phyloP scores from a whole-genome alignment of 2,113 vertebrate genomes.

The Ptilorrhoa leucosticta region DNA sequence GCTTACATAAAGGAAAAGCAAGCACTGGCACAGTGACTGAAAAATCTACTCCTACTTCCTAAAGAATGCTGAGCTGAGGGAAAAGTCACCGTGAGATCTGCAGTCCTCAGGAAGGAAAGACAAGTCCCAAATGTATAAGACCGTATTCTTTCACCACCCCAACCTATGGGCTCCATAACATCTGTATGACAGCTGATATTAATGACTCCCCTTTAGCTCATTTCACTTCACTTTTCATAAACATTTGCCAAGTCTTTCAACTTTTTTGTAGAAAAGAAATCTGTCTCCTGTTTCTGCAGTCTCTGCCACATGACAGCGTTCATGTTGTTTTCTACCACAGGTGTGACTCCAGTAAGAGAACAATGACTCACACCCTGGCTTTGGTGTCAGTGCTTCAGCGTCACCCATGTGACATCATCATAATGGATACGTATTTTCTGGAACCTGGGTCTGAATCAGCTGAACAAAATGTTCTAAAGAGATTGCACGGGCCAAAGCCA shows the following conservation, averaged over 20 bases:
- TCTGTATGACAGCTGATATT: background rate
- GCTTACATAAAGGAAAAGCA: slow-evolving; percentile 22
- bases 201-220: background rate
- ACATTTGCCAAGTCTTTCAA: background rate
- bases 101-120: background rate
- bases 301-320: background rate
- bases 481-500: background rate
- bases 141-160: background rate
- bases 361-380: background rate
- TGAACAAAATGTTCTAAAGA: background rate
- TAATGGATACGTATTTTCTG: background rate
- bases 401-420: background rate
- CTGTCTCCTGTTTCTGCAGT: background rate
- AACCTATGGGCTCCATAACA: background rate
- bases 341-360: background rate
- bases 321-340: background rate
- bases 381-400: background rate
- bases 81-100: background rate
- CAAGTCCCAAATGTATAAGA: background rate
- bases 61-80: slow-evolving; percentile 14
- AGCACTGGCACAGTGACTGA: slow-evolving; percentile 9
- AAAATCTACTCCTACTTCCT: background rate
- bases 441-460: background rate
- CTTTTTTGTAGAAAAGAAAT: background rate
- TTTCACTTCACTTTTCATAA: background rate